Evolutionary conservation across 64 coral and sea anemone genomes (phyloP), one percentile per base, ranked within the genome.

Genomic region (Acropora tenuis): DNA sequence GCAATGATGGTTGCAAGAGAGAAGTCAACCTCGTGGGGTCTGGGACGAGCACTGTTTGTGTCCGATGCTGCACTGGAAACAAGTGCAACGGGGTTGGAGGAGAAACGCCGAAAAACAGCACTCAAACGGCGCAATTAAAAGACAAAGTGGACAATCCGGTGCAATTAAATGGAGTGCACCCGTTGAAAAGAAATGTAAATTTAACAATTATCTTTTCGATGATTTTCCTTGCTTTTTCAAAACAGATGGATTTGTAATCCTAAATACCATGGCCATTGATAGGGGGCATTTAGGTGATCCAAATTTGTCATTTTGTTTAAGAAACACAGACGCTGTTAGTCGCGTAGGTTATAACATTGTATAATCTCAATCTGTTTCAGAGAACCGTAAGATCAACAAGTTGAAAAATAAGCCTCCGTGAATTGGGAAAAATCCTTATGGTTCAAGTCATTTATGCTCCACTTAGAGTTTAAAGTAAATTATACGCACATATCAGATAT

Each of bases 21-120:
- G 82, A 85, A n/a, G 82, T 85, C 3, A 18, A 85, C 20, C 18
- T 85, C 0, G 82, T 50, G 44, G 82, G 82, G 61, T 71, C 82
- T 85, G 82, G 82, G 2, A 71, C 41, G 43, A 85, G 82, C 19
- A 67, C 46, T 3, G 63, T 85, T 49, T 85, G 82, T 18, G 82
- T 85, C 82, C 82, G 45, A 3, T 93, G 91, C 53, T 93, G 91
- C 47, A n/a, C 55, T 79, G 91, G 75, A 1, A 6, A 93, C 61
- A 61, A 67, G 9, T 93, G 91, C 53, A 93, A 93, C 61, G 48
- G 44, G 63, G 43, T 48, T 4, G 44, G 42, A 85, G 43, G 13
- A 55, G 8, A 48, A 13, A 15, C 46, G 49, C 7, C 52, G 10
- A 61, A 63, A 15, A 85, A 85, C 59, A 58, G 44, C 41, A 85